phyloP scores from a whole-genome alignment of 2,888 invertebrate species.

The Mythimna vitellina region DNA sequence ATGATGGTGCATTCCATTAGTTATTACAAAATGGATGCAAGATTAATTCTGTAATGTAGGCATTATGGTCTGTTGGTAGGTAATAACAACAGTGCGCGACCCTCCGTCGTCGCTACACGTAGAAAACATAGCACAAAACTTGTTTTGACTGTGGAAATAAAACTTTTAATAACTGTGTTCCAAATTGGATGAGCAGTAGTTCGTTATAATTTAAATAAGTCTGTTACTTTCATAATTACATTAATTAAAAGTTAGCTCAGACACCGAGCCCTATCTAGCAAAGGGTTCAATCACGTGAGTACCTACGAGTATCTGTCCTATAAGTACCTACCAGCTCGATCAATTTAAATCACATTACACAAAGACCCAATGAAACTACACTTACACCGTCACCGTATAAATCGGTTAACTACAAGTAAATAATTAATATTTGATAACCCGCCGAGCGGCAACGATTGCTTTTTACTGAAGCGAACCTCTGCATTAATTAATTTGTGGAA shows the following conservation, averaged over 20 bases:
- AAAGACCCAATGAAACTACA: constrained; percentile 45
- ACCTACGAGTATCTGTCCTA: neutral
- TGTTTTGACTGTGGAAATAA: constrained; percentile 5
- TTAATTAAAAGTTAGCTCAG: constrained; percentile 32
- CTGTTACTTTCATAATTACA: neutral
- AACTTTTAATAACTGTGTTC: constrained; percentile 21
- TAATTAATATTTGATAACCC: constrained; percentile 56
- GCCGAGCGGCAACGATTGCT: constrained; percentile 32
- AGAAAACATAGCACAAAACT: neutral
- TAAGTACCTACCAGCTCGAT: neutral
- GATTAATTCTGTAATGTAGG: constrained; percentile 45
- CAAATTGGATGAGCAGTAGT: neutral
- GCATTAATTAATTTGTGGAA: constrained; percentile 74
- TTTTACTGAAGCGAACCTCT: constrained; percentile 63
- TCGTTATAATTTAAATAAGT: constrained; percentile 32
- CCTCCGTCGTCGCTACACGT: neutral
- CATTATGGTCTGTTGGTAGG: constrained; percentile 15
- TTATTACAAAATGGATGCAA: constrained; percentile 52
- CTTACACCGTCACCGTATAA: constrained; percentile 15
- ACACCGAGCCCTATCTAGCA: neutral
- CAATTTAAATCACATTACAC: constrained; percentile 37
- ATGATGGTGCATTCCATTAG: constrained; percentile 55
- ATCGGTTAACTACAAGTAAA: constrained; percentile 42
- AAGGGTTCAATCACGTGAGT: too few species aligned
- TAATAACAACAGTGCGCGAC: neutral